Evolutionary conservation across 2,113 vertebrate species (phyloP), one percentile per base, ranked within the genome.

Genomic region (Furnarius figulus): DNA sequence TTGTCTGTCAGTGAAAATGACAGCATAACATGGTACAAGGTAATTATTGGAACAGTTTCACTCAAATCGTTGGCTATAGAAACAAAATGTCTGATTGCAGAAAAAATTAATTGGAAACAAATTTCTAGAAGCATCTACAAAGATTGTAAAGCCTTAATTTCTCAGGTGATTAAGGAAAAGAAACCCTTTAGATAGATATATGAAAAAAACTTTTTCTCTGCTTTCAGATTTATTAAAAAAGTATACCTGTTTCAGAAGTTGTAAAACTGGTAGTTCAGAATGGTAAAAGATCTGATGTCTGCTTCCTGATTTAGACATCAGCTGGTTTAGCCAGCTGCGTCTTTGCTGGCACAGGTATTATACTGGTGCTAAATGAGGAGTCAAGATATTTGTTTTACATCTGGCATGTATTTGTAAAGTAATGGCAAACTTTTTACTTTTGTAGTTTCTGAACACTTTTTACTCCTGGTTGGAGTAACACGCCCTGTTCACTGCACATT

Each of bases 21-120:
- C 42, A 87, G 61, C 24, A 70, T 94, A 47, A 90, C 50, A 6
- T 89, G 98, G 90, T 98, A 98, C 77, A 98, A 98, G 98, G 98
- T 98, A 98, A 95, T 52, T 61, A 50, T 71, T 75, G 71, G 77
- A 91, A 74, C 22, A 63, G 6, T 52, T 15, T 89, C 12, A 24
- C 52, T 70, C 40, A 61, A 74, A 71, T 66, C 8, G 44, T 39
- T 59, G 3, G 5, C n/a, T 89, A 5, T 16, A 71, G 37, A 90
- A 91, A n/a, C 14, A 65, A 92, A 82, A 35, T 7, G 17, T 62
- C 28, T 83, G 53, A 84, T 72, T 92, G 46, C 14, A 67, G 37
- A 44, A 87, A 97, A 73, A 87, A 55, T 12, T 42, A 39, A 84
- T 81, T 81, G 24, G 23, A 66, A 73, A 66, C 19, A 59, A 31